These are phyloP conservation scores for Paragorgia papillata DNA, from an alignment of 92 coral and sea anemone genomes.

Conservation along the genomic window DNA sequence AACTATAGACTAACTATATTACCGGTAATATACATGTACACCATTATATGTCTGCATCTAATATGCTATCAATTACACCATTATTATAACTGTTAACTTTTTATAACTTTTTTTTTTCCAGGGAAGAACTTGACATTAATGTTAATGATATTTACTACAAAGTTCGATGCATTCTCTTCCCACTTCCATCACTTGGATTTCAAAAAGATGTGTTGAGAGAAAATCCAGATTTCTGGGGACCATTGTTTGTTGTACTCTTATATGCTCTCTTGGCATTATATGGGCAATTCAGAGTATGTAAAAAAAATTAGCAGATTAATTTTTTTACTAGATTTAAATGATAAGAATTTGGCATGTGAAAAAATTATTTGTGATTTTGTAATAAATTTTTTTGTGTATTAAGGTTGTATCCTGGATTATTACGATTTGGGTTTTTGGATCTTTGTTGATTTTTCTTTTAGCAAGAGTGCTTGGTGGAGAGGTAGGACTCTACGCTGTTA, in stretches of 20 bases:
- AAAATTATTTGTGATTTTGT: too few relatives aligned
- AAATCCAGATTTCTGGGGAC: conserved; percentile 99
- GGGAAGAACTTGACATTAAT: conserved; percentile 97
- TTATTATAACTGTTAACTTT: background rate
- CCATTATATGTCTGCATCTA: too few relatives aligned
- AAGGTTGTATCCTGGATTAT: conserved; percentile 99
- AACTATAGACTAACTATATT: too few relatives aligned
- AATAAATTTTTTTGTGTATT: background rate
- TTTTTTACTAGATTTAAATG: too few relatives aligned
- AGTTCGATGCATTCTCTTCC: conserved; percentile 96
- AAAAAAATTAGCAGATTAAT: too few relatives aligned
- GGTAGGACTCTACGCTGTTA: conserved; percentile 37
- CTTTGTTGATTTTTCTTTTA: conserved; percentile 78
- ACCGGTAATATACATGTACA: too few relatives aligned
- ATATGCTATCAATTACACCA: too few relatives aligned
- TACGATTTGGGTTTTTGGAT: conserved; percentile 95
- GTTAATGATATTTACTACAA: conserved; percentile 95
- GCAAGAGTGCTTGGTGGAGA: conserved; percentile 99
- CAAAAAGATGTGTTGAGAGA: conserved; percentile 93
- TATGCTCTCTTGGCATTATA: conserved; percentile 97
- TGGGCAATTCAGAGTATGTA: conserved; percentile 93
- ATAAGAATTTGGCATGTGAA: too few relatives aligned
- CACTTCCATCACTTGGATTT: conserved; percentile 93
- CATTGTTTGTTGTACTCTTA: conserved; percentile 81
- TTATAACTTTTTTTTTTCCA: conserved; percentile 41